These are phyloP conservation scores for Margarornis squamiger DNA, from an alignment of 2,797 vertebrate species.

Conservation along the genomic window DNA sequence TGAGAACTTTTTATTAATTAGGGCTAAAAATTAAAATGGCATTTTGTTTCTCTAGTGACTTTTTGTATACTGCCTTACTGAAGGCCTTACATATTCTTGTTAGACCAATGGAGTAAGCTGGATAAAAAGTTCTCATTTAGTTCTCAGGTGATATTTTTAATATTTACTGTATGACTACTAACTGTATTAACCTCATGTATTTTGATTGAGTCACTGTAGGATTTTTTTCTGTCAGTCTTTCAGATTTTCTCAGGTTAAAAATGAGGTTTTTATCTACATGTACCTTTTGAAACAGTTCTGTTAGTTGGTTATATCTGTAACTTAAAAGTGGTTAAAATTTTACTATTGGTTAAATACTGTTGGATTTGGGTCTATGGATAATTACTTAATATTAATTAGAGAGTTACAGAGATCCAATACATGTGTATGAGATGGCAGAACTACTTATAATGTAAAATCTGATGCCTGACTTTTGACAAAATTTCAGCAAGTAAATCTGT, in stretches of 20 bases:
- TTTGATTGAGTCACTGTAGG: background rate
- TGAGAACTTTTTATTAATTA: background rate
- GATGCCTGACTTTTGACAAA: background rate
- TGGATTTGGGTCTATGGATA: background rate
- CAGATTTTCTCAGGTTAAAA: background rate
- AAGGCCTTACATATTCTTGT: background rate
- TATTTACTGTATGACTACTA: background rate
- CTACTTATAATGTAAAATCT: background rate
- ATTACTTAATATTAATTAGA: background rate
- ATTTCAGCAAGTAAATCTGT: background rate
- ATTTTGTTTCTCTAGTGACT: background rate
- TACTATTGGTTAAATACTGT: background rate
- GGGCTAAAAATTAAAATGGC: background rate
- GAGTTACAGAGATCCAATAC: background rate
- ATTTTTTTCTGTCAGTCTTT: background rate
- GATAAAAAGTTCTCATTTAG: background rate
- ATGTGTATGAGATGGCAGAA: background rate
- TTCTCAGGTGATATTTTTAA: background rate
- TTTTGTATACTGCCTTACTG: background rate
- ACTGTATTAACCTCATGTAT: rapidly evolving
- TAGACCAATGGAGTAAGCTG: background rate
- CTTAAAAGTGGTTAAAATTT: background rate
- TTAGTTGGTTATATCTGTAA: background rate
- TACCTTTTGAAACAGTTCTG: background rate
- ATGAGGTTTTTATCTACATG: background rate